phyloP scores from a whole-genome alignment of 1,140 invertebrate genomes.

The Brachionus koreanus region DNA sequence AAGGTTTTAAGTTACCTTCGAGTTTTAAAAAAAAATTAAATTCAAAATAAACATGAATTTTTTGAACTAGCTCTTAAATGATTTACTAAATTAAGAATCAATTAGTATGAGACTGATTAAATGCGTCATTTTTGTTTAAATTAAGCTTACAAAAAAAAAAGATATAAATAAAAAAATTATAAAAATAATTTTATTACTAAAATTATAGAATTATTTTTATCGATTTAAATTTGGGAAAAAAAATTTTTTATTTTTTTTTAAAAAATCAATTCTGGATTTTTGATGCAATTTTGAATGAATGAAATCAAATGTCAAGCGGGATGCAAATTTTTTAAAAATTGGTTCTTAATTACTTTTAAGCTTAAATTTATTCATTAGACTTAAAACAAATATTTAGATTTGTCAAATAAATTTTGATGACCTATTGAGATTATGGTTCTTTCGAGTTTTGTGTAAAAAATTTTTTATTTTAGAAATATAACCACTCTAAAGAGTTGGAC shows the following conservation, averaged over 20 bases:
- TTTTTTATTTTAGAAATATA: too few species aligned
- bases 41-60: background rate
- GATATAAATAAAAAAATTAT: background rate
- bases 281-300: background rate
- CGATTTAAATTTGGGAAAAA: background rate
- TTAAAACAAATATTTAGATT: background rate
- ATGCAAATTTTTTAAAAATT: background rate
- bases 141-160: background rate
- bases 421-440: background rate
- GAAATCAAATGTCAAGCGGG: background rate
- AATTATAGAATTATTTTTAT: background rate
- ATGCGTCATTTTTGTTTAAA: background rate
- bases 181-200: background rate
- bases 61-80: background rate
- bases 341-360: background rate
- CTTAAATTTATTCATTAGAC: background rate
- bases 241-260: background rate
- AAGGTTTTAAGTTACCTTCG: background rate
- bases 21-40: background rate
- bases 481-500: too few species aligned
- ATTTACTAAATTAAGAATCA: background rate
- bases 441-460: too few species aligned
- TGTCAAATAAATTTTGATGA: background rate
- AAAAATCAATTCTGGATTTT: background rate
- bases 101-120: background rate